These are phyloP conservation scores for Myanophis thanlyinensis DNA, from an alignment of 2,113 vertebrate genomes.

Conservation along the genomic window DNA sequence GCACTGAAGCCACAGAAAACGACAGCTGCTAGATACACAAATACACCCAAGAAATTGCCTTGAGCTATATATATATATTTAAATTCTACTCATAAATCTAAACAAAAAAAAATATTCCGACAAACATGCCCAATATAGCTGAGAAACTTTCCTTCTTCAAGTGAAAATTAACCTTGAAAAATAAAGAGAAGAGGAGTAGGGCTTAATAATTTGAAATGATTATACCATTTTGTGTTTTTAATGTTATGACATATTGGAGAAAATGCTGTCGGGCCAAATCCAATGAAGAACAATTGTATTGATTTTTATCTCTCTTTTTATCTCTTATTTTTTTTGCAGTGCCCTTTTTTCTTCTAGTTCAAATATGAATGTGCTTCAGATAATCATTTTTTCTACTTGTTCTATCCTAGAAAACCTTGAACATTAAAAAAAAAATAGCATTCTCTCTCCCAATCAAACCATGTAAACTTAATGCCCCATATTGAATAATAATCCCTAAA, in stretches of 20 bases:
- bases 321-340: not conserved
- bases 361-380: accelerated
- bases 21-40: not conserved
- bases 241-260: not conserved
- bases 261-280: not conserved
- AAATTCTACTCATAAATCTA: not conserved
- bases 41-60: not conserved
- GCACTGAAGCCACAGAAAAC: not conserved
- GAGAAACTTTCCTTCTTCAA: not conserved
- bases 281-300: not conserved
- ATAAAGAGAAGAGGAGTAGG: not conserved
- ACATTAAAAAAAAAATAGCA: not conserved
- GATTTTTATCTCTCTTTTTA: not conserved
- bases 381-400: not conserved
- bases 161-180: not conserved
- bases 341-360: not conserved
- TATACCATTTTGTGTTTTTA: slow-evolving; percentile 19
- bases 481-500: not conserved
- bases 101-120: not conserved
- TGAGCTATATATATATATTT: not conserved
- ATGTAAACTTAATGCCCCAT: not conserved
- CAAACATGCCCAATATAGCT: not conserved
- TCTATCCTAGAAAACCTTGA: not conserved
- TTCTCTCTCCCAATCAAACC: not conserved
- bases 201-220: not conserved